Percentiles rank a stretch among this genome's conserved stretches.
Conservation (phyloP, 2,888 invertebrate genomes). For the Gortyna flavago region DNA sequence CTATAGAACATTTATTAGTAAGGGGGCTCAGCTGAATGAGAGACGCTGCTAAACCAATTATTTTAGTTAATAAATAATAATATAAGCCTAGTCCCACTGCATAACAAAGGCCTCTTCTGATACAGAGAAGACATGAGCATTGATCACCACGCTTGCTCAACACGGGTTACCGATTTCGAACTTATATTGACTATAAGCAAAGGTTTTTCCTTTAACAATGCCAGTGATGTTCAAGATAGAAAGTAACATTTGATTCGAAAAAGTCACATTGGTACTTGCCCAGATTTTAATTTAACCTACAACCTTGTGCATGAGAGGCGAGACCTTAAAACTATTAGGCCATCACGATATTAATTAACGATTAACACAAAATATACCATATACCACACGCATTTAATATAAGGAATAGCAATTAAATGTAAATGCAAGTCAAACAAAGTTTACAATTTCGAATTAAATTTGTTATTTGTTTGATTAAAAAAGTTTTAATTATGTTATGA, state of each 20-base stretch:
- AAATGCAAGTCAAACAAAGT: slow-evolving; percentile 42
- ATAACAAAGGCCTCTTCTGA: no score
- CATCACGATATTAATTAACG: background rate
- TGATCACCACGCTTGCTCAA: no score
- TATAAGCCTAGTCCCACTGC: no score
- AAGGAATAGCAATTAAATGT: slow-evolving; percentile 33
- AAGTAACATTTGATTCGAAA: background rate
- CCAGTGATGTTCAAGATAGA: background rate
- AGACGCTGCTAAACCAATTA: background rate
- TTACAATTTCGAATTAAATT: slow-evolving; percentile 45
- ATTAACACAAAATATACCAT: background rate
- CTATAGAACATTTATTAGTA: no score
- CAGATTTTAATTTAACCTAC: background rate
- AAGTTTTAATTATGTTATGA: slow-evolving; percentile 48
- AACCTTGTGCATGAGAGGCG: no score
- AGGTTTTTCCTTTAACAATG: background rate
- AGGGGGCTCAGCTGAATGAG: background rate
- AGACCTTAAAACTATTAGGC: no score
- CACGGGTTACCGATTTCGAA: no score
- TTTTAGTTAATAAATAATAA: no score
- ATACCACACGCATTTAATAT: slow-evolving; percentile 12
- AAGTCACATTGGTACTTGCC: background rate
- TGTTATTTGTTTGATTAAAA: slow-evolving; percentile 56
- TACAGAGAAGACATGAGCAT: no score
- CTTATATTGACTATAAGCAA: no score